phyloP scores from a whole-genome alignment of 2,797 vertebrate genomes.

The Pantherophis alleghaniensis region DNA sequence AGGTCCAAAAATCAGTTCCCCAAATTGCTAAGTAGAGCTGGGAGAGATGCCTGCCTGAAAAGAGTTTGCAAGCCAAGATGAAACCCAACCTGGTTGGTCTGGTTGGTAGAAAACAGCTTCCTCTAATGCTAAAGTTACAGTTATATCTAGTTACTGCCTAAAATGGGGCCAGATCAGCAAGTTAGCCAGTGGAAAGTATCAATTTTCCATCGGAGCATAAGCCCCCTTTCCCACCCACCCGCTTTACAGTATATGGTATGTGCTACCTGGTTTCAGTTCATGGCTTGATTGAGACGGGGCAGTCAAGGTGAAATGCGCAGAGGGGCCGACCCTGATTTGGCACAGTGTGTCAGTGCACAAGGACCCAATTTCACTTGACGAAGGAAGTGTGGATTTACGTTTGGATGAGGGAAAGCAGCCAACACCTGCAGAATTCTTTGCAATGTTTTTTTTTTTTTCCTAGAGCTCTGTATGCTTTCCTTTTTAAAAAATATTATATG shows the following conservation, averaged over 20 bases:
- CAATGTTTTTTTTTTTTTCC: conserved; percentile 31
- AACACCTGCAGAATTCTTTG: conserved; percentile 10
- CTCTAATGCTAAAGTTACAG: not conserved
- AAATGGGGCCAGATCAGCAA: not conserved
- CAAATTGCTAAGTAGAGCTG: not conserved
- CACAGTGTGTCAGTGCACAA: not conserved
- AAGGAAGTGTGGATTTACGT: not conserved
- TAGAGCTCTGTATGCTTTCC: not conserved
- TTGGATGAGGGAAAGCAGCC: not conserved
- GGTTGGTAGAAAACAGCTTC: not conserved
- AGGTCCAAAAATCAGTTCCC: not conserved
- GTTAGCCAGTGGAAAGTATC: not conserved
- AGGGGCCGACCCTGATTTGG: not conserved
- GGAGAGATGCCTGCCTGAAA: not conserved
- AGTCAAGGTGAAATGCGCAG: not conserved
- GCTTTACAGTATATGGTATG: not conserved
- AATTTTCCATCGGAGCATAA: not conserved
- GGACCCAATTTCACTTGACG: not conserved
- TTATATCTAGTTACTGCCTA: rapidly evolving
- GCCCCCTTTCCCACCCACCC: not conserved
- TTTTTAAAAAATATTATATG: conserved; percentile 24
- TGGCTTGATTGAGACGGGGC: not conserved
- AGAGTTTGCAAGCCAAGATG: not conserved
- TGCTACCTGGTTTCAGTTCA: not conserved
- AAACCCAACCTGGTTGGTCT: not conserved